A percentile compares a stretch with the other conserved stretches of the same genome.
Evolutionary conservation across 2,888 invertebrate species (phyloP).

Genomic region (Drosophila hamatofila): DNA sequence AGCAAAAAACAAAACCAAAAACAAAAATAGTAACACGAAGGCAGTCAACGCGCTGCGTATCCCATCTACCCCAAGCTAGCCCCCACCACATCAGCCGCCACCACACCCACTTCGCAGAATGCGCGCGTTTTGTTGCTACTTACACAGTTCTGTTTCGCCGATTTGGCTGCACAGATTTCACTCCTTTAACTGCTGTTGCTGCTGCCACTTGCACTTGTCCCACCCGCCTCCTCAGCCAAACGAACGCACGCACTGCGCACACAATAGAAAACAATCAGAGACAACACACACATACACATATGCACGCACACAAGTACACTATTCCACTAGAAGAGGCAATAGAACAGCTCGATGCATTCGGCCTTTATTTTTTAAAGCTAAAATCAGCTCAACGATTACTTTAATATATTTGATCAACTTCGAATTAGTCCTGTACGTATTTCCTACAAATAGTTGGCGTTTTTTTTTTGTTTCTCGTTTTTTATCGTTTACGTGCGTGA

Average conservation of each 20-base stretch:
- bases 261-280: constrained; percentile 43
- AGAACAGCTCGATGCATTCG: constrained; percentile 23
- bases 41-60: background rate
- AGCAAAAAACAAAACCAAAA: background rate
- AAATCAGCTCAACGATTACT: constrained; percentile 29
- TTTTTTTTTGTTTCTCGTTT: constrained; percentile 22
- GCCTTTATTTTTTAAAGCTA: constrained; percentile 11
- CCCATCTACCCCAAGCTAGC: background rate
- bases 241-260: constrained; percentile 32
- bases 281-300: constrained; percentile 9
- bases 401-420: constrained; percentile 27
- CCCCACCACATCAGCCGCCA: background rate
- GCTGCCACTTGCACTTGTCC: constrained; percentile 32
- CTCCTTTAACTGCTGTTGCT: constrained; percentile 27
- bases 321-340: constrained; percentile 19
- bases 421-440: constrained; percentile 29
- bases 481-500: constrained; percentile 48
- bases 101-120: constrained; percentile 35
- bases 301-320: constrained; percentile 22
- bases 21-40: constrained; percentile 3
- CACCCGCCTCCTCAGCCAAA: constrained; percentile 49
- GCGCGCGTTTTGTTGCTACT: constrained; percentile 38
- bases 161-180: constrained; percentile 44
- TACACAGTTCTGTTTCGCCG: constrained; percentile 39
- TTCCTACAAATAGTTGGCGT: constrained; percentile 22